phyloP scores from a whole-genome alignment of 1,140 invertebrate species.

The Trialeurodes vaporariorum region DNA sequence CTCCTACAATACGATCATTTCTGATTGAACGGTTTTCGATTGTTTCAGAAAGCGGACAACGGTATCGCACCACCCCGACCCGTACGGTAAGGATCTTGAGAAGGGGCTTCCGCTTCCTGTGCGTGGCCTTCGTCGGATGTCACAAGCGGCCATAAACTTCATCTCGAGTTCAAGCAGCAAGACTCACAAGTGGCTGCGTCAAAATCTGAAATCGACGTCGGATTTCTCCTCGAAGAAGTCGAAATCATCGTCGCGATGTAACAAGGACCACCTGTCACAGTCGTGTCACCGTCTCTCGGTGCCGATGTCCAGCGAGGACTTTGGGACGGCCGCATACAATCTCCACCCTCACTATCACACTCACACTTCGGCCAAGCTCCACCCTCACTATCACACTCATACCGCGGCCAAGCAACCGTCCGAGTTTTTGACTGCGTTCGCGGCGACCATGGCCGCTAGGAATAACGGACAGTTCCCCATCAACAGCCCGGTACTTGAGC shows the following conservation, averaged over 20 bases:
- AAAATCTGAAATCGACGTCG: neutral
- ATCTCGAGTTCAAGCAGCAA: neutral
- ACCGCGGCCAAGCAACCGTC: neutral
- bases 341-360: too few species aligned
- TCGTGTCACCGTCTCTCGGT: neutral
- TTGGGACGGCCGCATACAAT: too few species aligned
- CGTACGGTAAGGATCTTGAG: neutral
- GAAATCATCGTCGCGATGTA: too few species aligned
- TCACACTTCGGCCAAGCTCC: too few species aligned
- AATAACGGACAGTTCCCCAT: neutral
- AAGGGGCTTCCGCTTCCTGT: neutral
- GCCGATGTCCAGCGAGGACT: too few species aligned
- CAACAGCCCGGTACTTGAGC: neutral
- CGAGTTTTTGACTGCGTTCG: neutral
- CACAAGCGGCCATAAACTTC: neutral
- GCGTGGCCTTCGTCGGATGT: neutral
- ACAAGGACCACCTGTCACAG: neutral
- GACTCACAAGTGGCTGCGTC: neutral
- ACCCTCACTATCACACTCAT: neutral
- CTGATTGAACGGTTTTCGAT: too few species aligned
- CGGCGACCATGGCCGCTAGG: neutral
- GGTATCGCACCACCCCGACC: neutral
- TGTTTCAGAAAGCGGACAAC: too few species aligned
- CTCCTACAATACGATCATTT: too few species aligned
- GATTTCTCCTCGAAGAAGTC: neutral